Evolutionary conservation across 2,888 invertebrate species (phyloP), one percentile per base, ranked within the genome.

Genomic region (Agapostemon virescens): DNA sequence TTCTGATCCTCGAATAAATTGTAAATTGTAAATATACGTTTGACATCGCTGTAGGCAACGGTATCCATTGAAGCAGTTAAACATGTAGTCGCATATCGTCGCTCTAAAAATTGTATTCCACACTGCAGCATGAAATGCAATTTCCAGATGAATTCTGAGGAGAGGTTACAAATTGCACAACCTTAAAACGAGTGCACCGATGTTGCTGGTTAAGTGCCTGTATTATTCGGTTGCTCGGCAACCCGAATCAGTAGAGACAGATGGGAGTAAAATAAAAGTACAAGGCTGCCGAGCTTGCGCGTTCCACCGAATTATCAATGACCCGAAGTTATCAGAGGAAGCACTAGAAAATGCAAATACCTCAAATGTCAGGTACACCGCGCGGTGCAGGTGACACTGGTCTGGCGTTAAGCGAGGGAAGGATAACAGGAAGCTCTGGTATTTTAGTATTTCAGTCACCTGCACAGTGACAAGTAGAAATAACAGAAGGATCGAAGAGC

Each of bases 401-500:
- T 30, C 26, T 15, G 17, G 7, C 30, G 26, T 6, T 7, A 26
- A 4, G 23, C 55, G 55, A 15, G 55, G 13, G 15, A 55, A 55
- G 26, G 17, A 30, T 55, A 30, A 55, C 55, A 55, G 55, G 7
- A 55, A 17, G 55, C 17, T 15, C 6, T 55, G 55, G 55, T 55
- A 30, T 55, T 55, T 55, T 30, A 55, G 26, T 30, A 55, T 30
- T 55, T 26, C 36, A 58, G 26, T 17, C 30, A 61, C 33, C 61
- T 30, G 20, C 36, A n/a, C 36, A 33, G 36, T 63, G 63, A 63
- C 33, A 61, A 61, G 61, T 33, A 33, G 61, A 63, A 63, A 63
- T 63, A 63, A 36, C 36, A 36, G 63, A 5, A 36, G 13, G n/a
- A 36, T n/a, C 63, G n/a, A 13, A 20, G 13, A 36, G 5, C 36